Conservation (phyloP, 1,140 invertebrate genomes). For the Hylaeus anthracinus region DNA sequence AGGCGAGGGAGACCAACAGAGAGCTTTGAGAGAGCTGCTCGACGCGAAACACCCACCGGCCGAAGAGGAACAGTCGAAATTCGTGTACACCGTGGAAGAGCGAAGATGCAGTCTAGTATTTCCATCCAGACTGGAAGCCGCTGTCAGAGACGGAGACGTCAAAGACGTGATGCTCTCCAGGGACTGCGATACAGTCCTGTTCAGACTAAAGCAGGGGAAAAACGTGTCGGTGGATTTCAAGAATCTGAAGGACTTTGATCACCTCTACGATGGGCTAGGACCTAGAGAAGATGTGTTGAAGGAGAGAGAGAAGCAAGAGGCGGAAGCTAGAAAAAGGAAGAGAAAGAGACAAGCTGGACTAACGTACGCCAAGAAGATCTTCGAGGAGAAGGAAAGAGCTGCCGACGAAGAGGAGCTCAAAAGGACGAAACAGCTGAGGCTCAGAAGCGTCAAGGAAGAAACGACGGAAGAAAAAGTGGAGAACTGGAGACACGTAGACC, state of each 20-base stretch:
- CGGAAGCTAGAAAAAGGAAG: constrained; percentile 81
- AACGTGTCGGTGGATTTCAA: constrained; percentile 87
- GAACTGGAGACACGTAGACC: constrained; percentile 66
- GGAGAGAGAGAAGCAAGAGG: constrained; percentile 83
- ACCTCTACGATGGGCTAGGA: constrained; percentile 85
- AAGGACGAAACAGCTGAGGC: constrained; percentile 80
- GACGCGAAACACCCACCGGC: constrained; percentile 81
- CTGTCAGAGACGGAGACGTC: constrained; percentile 89
- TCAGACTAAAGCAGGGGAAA: constrained; percentile 87
- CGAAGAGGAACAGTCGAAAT: constrained; percentile 83
- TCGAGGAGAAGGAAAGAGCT: constrained; percentile 88
- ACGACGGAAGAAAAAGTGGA: constrained; percentile 52
- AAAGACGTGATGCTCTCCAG: constrained; percentile 88
- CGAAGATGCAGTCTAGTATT: constrained; percentile 88
- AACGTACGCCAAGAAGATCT: constrained; percentile 86
- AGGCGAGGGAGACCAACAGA: constrained; percentile 84
- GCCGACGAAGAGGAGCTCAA: constrained; percentile 82
- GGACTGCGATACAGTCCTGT: constrained; percentile 86
- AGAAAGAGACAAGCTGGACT: constrained; percentile 83
- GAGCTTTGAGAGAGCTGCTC: constrained; percentile 83
- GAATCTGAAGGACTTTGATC: constrained; percentile 83
- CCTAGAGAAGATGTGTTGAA: constrained; percentile 84
- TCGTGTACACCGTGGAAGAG: constrained; percentile 89
- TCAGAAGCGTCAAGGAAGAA: constrained; percentile 79
- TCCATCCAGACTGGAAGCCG: constrained; percentile 87